phyloP scores from a whole-genome alignment of 2,888 invertebrate species.

The Anodontia alba region DNA sequence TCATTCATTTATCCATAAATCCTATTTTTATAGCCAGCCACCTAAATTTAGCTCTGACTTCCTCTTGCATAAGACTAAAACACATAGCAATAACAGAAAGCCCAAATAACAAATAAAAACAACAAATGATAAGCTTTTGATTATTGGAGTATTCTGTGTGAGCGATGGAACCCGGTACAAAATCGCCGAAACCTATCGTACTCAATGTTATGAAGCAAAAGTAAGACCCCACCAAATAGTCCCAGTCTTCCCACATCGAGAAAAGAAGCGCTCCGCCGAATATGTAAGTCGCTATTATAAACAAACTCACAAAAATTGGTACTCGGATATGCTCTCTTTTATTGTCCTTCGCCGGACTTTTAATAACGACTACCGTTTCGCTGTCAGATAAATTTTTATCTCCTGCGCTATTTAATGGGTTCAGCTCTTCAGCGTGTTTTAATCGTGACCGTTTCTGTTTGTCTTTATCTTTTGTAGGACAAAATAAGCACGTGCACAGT shows the following conservation, averaged over 20 bases:
- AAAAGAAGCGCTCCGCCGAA: constrained; percentile 97
- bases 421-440: constrained; percentile 27
- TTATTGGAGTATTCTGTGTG: constrained; percentile 73
- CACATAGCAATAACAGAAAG: constrained; percentile 86
- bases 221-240: constrained; percentile 92
- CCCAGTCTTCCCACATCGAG: constrained; percentile 96
- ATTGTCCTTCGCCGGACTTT: constrained; percentile 21
- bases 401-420: constrained; percentile 23
- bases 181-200: constrained; percentile 85
- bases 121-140: constrained; percentile 82
- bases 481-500: constrained; percentile 60
- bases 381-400: constrained; percentile 20
- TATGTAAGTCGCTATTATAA: constrained; percentile 95
- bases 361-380: constrained; percentile 21
- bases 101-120: constrained; percentile 85
- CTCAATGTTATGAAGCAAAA: constrained; percentile 85
- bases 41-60: constrained; percentile 83
- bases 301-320: constrained; percentile 94
- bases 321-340: constrained; percentile 86
- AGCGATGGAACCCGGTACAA: constrained; percentile 80
- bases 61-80: constrained; percentile 86
- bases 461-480: constrained; percentile 54
- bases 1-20: constrained; percentile 69
- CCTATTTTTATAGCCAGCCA: constrained; percentile 84
- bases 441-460: constrained; percentile 26